Percentiles rank a stretch among this genome's conserved stretches.
phyloP scores from a whole-genome alignment of 2,113 vertebrate genomes.

The Cochlearius cochlearius region DNA sequence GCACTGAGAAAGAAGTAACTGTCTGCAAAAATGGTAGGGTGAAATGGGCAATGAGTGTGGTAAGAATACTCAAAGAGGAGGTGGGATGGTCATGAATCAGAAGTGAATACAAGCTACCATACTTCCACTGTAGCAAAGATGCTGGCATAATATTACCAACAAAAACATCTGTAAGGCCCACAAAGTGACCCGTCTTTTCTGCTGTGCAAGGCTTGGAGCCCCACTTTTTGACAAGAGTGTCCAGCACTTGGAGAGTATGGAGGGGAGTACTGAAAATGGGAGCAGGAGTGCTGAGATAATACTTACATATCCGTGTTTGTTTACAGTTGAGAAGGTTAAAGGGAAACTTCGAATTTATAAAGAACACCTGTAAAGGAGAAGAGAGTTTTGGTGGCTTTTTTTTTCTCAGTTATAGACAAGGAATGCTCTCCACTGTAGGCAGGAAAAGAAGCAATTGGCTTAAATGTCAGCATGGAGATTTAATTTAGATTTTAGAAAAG shows the following conservation, averaged over 20 bases:
- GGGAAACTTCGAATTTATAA: background rate
- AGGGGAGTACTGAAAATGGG: background rate
- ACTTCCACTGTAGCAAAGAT: background rate
- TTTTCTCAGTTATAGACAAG: background rate
- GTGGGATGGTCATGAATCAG: background rate
- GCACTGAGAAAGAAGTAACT: background rate
- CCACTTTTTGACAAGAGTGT: background rate
- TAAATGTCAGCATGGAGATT: background rate
- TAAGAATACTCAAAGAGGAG: background rate
- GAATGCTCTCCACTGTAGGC: background rate
- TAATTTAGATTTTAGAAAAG: background rate
- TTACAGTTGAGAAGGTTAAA: background rate
- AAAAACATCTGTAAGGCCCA: background rate
- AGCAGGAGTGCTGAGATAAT: background rate
- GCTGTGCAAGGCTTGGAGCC: background rate
- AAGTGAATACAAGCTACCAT: background rate
- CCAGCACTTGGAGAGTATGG: background rate
- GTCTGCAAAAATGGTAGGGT: too few species aligned
- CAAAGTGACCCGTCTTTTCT: background rate
- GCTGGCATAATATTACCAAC: background rate
- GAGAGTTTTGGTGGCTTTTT: background rate
- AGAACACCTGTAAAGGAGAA: background rate
- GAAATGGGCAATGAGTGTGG: background rate
- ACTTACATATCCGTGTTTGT: fast-evolving
- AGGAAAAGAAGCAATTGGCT: background rate